Evolutionary conservation across 2,113 vertebrate genomes (phyloP).

Genomic region (Ahaetulla prasina): DNA sequence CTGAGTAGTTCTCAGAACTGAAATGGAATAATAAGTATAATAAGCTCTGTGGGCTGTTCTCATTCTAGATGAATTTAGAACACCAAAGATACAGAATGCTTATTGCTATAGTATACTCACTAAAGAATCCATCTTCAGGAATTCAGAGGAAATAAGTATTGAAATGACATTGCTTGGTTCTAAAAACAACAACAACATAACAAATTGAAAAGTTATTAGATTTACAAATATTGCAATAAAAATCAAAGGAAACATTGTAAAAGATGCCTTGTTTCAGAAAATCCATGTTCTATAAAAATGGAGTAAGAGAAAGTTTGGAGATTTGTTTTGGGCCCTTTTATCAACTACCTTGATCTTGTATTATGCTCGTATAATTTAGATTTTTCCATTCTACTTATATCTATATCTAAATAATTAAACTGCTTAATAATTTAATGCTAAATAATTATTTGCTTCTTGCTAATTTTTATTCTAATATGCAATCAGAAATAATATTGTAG

Average conservation of each 20-base stretch:
- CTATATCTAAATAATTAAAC: background rate
- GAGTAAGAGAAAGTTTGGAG: background rate
- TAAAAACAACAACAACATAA: slow-evolving; percentile 62
- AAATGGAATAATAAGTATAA: background rate
- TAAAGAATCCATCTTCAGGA: slow-evolving; percentile 99
- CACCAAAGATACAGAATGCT: background rate
- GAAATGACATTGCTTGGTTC: slow-evolving; percentile 99
- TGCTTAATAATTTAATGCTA: background rate
- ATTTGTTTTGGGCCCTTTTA: background rate
- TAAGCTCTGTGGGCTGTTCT: background rate
- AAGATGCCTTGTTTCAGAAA: slow-evolving; percentile 22
- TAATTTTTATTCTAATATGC: background rate
- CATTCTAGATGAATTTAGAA: background rate
- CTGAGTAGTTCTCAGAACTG: too few relatives aligned
- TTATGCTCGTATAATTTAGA: background rate
- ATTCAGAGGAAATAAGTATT: slow-evolving; percentile 99
- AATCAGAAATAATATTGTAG: background rate
- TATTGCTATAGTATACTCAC: slow-evolving; percentile 78
- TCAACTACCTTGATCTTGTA: background rate
- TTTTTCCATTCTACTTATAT: background rate
- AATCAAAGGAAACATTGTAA: slow-evolving; percentile 14
- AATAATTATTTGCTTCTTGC: background rate
- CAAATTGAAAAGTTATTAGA: background rate
- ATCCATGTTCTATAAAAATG: background rate
- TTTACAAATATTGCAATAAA: background rate